Conservation (phyloP, 2,888 invertebrate species). For the Amorpha juglandis region DNA sequence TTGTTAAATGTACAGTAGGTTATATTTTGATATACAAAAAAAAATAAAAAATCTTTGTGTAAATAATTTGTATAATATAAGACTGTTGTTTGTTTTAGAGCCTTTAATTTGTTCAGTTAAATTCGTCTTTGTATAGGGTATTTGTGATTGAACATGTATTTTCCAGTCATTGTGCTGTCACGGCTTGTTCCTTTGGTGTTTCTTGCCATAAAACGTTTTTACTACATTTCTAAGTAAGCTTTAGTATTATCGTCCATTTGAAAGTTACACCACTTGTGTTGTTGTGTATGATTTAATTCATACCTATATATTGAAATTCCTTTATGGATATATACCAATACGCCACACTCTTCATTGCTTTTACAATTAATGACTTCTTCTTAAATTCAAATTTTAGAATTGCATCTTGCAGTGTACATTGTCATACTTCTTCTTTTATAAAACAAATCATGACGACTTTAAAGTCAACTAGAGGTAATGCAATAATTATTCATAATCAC, state of each 20-base stretch:
- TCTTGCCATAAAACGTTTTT: conserved; percentile 35
- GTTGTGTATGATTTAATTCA: neutral
- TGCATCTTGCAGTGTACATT: too few relatives aligned
- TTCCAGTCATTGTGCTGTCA: conserved; percentile 72
- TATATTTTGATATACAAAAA: conserved; percentile 73
- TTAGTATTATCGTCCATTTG: neutral
- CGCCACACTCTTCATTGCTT: too few relatives aligned
- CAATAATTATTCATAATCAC: too few relatives aligned
- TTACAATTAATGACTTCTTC: too few relatives aligned
- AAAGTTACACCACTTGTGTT: neutral
- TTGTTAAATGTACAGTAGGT: conserved; percentile 81
- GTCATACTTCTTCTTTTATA: too few relatives aligned
- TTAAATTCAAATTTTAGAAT: too few relatives aligned
- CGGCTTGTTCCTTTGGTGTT: conserved; percentile 27
- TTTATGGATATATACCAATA: too few relatives aligned
- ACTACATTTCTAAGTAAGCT: neutral
- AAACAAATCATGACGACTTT: too few relatives aligned
- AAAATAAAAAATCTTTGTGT: conserved; percentile 69
- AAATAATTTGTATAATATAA: conserved; percentile 82
- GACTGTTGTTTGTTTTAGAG: conserved; percentile 83
- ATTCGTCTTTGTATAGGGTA: conserved; percentile 63
- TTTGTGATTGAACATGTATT: conserved; percentile 74
- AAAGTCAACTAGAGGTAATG: too few relatives aligned
- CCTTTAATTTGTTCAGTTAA: conserved; percentile 80
- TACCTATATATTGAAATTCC: neutral